Evolutionary conservation across 2,797 vertebrate species (phyloP).

Genomic region (Pantherophis vulpinus): DNA sequence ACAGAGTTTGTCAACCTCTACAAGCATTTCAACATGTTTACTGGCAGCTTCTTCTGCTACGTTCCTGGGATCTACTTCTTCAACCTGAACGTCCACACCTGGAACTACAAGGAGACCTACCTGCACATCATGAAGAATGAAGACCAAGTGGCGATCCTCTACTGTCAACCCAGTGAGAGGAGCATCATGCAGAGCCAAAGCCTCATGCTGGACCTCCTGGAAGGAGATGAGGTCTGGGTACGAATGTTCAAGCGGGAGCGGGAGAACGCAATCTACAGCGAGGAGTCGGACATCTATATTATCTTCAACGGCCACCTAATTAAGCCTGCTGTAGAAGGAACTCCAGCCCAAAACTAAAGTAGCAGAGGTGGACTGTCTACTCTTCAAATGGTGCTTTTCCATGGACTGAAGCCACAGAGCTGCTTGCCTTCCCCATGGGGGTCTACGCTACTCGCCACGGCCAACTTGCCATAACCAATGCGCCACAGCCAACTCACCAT

Average conservation of each 20-base stretch:
- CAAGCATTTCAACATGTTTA: constrained; percentile 84
- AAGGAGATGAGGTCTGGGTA: constrained; percentile 80
- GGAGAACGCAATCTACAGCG: constrained; percentile 83
- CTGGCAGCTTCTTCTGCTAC: constrained; percentile 77
- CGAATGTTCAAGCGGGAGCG: constrained; percentile 82
- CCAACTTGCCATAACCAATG: neutral
- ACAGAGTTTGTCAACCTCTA: constrained; percentile 81
- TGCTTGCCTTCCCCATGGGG: neutral
- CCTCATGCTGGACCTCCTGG: constrained; percentile 78
- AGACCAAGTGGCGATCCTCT: constrained; percentile 75
- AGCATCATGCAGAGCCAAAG: constrained; percentile 92
- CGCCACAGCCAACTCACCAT: no score
- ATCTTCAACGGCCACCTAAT: constrained; percentile 86
- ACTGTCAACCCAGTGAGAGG: constrained; percentile 84
- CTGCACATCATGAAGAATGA: constrained; percentile 84
- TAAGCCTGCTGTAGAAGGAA: constrained; percentile 62
- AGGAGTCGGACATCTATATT: constrained; percentile 82
- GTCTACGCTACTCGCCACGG: fast-evolving
- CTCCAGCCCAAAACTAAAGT: neutral
- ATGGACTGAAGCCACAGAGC: neutral
- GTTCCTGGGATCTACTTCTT: constrained; percentile 84
- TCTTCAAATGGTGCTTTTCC: fast-evolving
- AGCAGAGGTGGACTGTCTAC: neutral
- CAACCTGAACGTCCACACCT: constrained; percentile 87
- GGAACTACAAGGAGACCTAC: constrained; percentile 90